Conservation (phyloP, 2,797 vertebrate genomes). For the Antrozous pallidus region DNA sequence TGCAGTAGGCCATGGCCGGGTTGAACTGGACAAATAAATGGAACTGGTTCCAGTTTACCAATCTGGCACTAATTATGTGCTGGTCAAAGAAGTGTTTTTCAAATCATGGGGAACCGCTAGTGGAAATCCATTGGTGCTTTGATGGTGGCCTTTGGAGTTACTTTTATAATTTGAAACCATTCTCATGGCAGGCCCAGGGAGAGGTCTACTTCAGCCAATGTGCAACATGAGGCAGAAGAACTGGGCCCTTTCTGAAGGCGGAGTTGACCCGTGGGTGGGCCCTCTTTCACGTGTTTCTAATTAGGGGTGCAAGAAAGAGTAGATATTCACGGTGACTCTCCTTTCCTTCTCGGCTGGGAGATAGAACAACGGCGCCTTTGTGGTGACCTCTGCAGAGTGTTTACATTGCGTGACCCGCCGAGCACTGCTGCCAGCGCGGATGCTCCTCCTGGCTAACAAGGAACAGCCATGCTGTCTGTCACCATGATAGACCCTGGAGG, state of each 20-base stretch:
- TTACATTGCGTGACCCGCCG: conserved; percentile 66
- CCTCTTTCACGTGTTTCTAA: conserved; percentile 71
- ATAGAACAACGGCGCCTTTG: conserved; percentile 67
- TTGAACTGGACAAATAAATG: conserved; percentile 45
- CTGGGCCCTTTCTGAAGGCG: conserved; percentile 49
- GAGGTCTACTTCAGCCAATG: conserved; percentile 51
- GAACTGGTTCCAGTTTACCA: conserved; percentile 48
- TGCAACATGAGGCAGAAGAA: conserved; percentile 65
- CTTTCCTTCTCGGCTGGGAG: conserved; percentile 55
- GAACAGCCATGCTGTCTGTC: conserved; percentile 48
- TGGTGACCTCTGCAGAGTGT: conserved; percentile 59
- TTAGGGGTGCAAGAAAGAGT: conserved; percentile 64
- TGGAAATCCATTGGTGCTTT: conserved; percentile 64
- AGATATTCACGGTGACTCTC: conserved; percentile 58
- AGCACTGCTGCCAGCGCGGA: conserved; percentile 38
- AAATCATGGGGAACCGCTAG: conserved; percentile 38
- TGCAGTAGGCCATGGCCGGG: neutral
- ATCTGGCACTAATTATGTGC: conserved; percentile 42
- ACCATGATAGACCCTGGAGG: neutral
- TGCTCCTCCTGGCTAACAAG: conserved; percentile 44
- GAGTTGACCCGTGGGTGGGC: conserved; percentile 69
- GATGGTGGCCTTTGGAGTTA: conserved; percentile 59
- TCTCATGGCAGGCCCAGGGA: conserved; percentile 49
- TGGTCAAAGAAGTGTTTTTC: conserved; percentile 61
- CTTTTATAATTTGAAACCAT: conserved; percentile 64